A percentile compares a stretch with the other conserved stretches of the same genome.
Evolutionary conservation across 2,113 vertebrate genomes (phyloP).

Genomic region (Spizaetus ornatus): DNA sequence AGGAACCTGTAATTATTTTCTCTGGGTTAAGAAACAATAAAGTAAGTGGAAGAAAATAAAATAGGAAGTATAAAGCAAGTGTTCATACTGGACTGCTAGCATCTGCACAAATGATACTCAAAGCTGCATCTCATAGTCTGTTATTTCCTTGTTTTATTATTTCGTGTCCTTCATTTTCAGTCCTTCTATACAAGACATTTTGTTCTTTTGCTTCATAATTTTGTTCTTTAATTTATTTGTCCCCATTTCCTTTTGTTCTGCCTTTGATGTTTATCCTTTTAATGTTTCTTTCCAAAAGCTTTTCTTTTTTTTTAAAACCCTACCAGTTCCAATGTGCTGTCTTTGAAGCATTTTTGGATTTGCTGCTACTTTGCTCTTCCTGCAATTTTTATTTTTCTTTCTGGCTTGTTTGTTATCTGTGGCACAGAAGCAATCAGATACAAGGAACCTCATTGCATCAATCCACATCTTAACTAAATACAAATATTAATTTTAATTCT

Average conservation of each 20-base stretch:
- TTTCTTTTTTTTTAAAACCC: background rate
- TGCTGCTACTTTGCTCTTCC: background rate
- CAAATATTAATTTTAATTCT: background rate
- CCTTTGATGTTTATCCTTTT: constrained; percentile 47
- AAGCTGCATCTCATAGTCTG: background rate
- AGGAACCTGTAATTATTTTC: background rate
- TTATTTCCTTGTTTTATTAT: background rate
- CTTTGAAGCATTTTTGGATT: constrained; percentile 19
- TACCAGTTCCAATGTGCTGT: background rate
- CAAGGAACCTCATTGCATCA: background rate
- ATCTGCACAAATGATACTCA: background rate
- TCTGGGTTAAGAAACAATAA: background rate
- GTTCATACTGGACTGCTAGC: background rate
- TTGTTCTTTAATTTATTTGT: constrained; percentile 25
- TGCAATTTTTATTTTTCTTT: background rate
- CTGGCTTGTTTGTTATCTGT: background rate
- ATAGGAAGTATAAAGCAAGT: background rate
- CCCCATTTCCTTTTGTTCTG: background rate
- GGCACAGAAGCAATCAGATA: background rate
- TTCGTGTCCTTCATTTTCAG: background rate
- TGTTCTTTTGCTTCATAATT: background rate
- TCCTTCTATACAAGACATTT: background rate
- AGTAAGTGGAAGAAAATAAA: background rate
- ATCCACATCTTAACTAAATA: background rate
- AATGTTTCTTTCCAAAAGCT: background rate